phyloP scores from a whole-genome alignment of 1,140 invertebrate genomes.

The Pygmarrhopalites habei region DNA sequence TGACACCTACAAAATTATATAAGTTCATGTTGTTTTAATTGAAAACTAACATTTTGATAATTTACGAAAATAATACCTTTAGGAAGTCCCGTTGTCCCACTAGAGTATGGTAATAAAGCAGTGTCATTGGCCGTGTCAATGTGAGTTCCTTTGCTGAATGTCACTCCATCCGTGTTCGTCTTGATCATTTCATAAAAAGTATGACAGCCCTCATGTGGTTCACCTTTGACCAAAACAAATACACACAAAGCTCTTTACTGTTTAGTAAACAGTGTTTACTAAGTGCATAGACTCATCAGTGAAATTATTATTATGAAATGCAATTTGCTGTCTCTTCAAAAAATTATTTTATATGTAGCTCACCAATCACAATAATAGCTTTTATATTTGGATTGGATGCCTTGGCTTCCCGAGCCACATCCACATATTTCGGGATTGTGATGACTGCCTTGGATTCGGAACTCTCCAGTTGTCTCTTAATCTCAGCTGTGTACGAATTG shows the following conservation, averaged over 20 bases:
- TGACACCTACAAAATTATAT: constrained; percentile 3
- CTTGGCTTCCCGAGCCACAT: constrained; percentile 48
- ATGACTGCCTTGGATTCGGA: constrained; percentile 61
- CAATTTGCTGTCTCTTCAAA: too few relatives aligned
- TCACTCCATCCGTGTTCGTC: constrained; percentile 16
- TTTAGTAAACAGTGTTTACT: too few relatives aligned
- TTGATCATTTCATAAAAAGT: constrained; percentile 31
- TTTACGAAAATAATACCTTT: neutral
- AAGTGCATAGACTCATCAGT: too few relatives aligned
- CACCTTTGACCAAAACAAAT: too few relatives aligned
- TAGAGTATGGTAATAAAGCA: constrained; percentile 23
- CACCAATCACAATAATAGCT: constrained; percentile 29
- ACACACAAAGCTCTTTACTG: too few relatives aligned
- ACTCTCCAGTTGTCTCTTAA: constrained; percentile 60
- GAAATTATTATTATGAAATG: too few relatives aligned
- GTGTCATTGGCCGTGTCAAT: constrained; percentile 41
- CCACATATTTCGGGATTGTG: constrained; percentile 55
- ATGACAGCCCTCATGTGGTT: constrained; percentile 26
- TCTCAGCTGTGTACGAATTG: constrained; percentile 67
- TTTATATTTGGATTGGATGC: constrained; percentile 29
- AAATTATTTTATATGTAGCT: too few relatives aligned
- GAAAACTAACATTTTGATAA: neutral
- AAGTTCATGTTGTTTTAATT: neutral
- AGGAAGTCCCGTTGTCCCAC: constrained; percentile 8
- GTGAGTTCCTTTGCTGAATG: constrained; percentile 26